These are phyloP conservation scores for Sebastes aleutianus DNA, from an alignment of 2,797 vertebrate genomes.

Conservation along the genomic window DNA sequence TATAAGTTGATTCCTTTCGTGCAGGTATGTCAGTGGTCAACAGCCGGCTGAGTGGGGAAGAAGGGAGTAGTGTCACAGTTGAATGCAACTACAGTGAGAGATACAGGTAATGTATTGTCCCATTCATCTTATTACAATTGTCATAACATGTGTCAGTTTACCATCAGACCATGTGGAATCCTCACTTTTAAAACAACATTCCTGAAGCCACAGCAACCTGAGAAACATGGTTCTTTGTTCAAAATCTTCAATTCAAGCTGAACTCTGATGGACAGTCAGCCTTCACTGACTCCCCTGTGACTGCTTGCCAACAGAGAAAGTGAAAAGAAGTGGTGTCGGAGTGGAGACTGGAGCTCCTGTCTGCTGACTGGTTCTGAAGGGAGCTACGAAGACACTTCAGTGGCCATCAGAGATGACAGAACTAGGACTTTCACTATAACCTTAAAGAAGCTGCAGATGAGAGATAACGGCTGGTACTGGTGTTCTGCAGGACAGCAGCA, in stretches of 20 bases:
- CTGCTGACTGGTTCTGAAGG: slow-evolving; percentile 56
- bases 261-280: slow-evolving; percentile 7
- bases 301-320: slow-evolving; percentile 66
- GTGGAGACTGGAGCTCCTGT: slow-evolving; percentile 74
- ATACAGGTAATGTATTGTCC: slow-evolving; percentile 63
- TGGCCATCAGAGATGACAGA: slow-evolving; percentile 77
- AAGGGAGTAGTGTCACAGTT: slow-evolving; percentile 64
- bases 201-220: neutral
- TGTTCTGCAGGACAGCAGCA: slow-evolving; percentile 68
- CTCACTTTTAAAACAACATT: neutral
- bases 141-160: neutral
- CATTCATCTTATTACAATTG: neutral
- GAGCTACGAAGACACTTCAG: slow-evolving; percentile 57
- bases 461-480: slow-evolving; percentile 78
- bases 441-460: slow-evolving; percentile 66
- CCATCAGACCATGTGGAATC: neutral
- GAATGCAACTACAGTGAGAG: slow-evolving; percentile 68
- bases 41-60: slow-evolving; percentile 63
- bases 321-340: slow-evolving; percentile 82
- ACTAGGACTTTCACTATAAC: slow-evolving; percentile 69
- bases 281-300: slow-evolving; percentile 39
- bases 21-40: slow-evolving; percentile 72
- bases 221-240: neutral
- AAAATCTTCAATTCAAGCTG: neutral
- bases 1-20: neutral